Percentiles rank a stretch among this genome's conserved stretches.
phyloP scores from a whole-genome alignment of 2,113 vertebrate species.

The Engystomops pustulosus region DNA sequence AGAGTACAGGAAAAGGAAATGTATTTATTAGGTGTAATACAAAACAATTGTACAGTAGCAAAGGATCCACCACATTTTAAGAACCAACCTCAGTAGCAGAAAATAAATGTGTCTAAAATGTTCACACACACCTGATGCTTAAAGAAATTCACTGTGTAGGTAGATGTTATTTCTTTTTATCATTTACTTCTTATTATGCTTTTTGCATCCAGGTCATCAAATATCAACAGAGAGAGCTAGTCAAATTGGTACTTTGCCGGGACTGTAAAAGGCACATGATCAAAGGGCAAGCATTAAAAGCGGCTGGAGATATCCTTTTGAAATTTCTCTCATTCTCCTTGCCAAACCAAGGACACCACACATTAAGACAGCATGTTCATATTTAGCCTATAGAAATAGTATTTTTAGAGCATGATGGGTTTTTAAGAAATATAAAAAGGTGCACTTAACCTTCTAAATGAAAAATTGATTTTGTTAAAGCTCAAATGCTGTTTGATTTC shows the following conservation, averaged over 20 bases:
- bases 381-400: slow-evolving; percentile 60
- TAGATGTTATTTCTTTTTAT: slow-evolving; percentile 55
- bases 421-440: slow-evolving; percentile 60
- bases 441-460: slow-evolving; percentile 64
- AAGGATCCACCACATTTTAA: neutral
- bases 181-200: slow-evolving; percentile 41
- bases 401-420: slow-evolving; percentile 43
- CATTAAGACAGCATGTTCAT: slow-evolving; percentile 53
- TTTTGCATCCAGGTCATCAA: slow-evolving; percentile 32
- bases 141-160: slow-evolving; percentile 1
- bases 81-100: neutral
- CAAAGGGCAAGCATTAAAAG: slow-evolving; percentile 59
- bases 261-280: slow-evolving; percentile 57
- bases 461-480: slow-evolving; percentile 56
- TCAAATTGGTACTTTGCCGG: slow-evolving; percentile 44
- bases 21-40: no score
- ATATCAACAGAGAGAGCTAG: slow-evolving; percentile 48
- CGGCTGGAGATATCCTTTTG: slow-evolving; percentile 62
- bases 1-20: neutral
- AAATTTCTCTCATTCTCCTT: slow-evolving; percentile 56
- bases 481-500: slow-evolving; percentile 63
- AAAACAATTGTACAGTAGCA: neutral
- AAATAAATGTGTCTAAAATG: slow-evolving; percentile 33
- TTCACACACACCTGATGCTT: slow-evolving; percentile 13
- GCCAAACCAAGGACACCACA: slow-evolving; percentile 63